Base-by-base conservation (phyloP, 2,113 vertebrate genomes). In the Glaucomys volans region DNA sequence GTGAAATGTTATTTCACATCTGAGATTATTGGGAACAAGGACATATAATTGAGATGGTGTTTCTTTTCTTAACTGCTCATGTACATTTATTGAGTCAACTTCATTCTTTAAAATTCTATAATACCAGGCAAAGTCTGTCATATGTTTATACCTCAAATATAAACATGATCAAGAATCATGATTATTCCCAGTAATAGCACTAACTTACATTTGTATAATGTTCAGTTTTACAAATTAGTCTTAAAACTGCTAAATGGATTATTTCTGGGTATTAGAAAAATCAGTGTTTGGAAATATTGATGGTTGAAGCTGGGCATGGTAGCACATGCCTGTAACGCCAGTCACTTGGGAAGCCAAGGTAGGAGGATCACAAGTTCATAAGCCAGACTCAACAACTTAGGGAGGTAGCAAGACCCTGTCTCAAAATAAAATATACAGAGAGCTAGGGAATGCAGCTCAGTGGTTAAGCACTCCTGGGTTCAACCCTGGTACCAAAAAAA, bases 191-290 rank as follows among this genome's bases (percentile, higher is more conserved):
- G 47, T 88, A 17, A 69, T 26, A 66, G 24, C 76, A 89, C 64
- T 67, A 88, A 47, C 52, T 88, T 91, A 82, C 5, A 76, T 96
- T 80, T 91, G 11, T 92, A 24, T 96, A 50, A 71, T 54, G 77
- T 50, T 95, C 50, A 72, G 24, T 59, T 93, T 96, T 95, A 79
- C 40, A 93, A 93, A 76, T 93, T 90, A 82, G 20, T 93, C 35
- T 91, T 77, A 95, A 10, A 96, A 66, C n/a, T 89, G 28, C 83
- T 71, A 92, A 87, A 40, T 82, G 28, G 37, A 91, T 93, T 95
- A 37, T 72, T 94, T 85, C 37, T 76, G 50, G 17, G 30, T 74
- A 77, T 75, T 92, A 87, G 69, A 86, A 91, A 92, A 77, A 82
- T 91, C 74, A 82, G 6, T 54, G 37, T 84, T 96, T 77, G 37